A percentile compares a stretch with the other conserved stretches of the same genome.
Evolutionary conservation across 2,113 vertebrate genomes (phyloP).

Genomic region (Gnathonemus longibarbis): DNA sequence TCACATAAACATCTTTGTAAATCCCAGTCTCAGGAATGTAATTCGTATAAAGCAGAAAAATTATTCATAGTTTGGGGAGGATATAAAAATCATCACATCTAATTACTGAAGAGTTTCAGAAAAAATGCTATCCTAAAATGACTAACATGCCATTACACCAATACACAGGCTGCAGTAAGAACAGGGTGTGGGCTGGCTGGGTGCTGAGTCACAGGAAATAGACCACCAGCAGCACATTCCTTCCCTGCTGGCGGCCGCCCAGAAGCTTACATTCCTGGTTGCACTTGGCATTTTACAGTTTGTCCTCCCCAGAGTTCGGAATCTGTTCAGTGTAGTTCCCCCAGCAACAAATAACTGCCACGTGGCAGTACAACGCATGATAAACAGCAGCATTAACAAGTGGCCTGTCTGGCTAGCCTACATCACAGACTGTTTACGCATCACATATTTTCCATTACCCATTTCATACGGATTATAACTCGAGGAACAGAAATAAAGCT

Average conservation of each 20-base stretch:
- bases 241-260: neutral
- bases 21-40: neutral
- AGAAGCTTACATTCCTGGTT: neutral
- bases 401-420: neutral
- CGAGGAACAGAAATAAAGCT: neutral
- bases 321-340: neutral
- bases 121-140: neutral
- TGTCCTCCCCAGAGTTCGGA: neutral
- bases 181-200: constrained; percentile 34
- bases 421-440: neutral
- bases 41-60: neutral
- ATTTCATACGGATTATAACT: neutral
- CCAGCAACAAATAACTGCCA: neutral
- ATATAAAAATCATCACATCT: neutral
- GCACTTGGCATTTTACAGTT: neutral
- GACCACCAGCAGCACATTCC: constrained; percentile 28
- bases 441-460: constrained; percentile 32
- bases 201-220: constrained; percentile 42
- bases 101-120: neutral
- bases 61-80: neutral
- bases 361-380: neutral
- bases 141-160: constrained; percentile 28
- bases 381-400: neutral
- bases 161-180: constrained; percentile 36
- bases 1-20: neutral